A percentile compares a stretch with the other conserved stretches of the same genome.
These are phyloP conservation scores for Trachelus stipa DNA, from an alignment of 2,888 invertebrate genomes.

Conservation along the genomic window DNA sequence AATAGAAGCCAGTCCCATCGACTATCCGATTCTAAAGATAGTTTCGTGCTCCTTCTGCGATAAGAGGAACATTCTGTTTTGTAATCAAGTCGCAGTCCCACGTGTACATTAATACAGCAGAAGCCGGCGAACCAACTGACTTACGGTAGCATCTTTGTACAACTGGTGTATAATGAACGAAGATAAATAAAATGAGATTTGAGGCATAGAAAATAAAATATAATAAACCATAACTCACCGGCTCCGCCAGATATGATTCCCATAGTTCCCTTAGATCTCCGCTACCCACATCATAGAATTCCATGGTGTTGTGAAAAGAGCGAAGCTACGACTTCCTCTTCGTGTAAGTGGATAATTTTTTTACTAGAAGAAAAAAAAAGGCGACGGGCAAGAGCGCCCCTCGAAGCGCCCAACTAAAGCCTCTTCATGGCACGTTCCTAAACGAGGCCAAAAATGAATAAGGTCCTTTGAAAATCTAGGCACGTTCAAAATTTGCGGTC, in stretches of 20 bases:
- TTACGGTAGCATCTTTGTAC: background rate
- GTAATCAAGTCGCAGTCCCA: background rate
- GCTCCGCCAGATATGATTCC: slow-evolving; percentile 82
- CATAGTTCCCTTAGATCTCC: slow-evolving; percentile 83
- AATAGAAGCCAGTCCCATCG: background rate
- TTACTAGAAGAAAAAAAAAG: no score
- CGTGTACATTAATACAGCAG: background rate
- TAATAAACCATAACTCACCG: slow-evolving; percentile 72
- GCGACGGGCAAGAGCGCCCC: background rate
- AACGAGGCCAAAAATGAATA: background rate
- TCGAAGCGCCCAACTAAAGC: background rate
- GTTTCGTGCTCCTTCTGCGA: background rate
- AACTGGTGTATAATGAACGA: background rate
- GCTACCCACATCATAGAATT: slow-evolving; percentile 80
- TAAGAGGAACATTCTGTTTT: slow-evolving; percentile 10
- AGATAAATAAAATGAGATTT: slow-evolving; percentile 1
- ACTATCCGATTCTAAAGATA: background rate
- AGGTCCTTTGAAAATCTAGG: background rate
- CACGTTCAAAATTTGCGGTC: background rate
- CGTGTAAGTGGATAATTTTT: background rate
- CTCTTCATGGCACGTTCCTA: background rate
- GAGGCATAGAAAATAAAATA: slow-evolving; percentile 24
- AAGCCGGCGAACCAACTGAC: background rate
- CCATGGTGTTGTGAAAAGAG: slow-evolving; percentile 44
- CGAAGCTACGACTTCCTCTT: slow-evolving; percentile 1